phyloP scores from a whole-genome alignment of 2,113 vertebrate genomes.

The Puntigrus tetrazona region DNA sequence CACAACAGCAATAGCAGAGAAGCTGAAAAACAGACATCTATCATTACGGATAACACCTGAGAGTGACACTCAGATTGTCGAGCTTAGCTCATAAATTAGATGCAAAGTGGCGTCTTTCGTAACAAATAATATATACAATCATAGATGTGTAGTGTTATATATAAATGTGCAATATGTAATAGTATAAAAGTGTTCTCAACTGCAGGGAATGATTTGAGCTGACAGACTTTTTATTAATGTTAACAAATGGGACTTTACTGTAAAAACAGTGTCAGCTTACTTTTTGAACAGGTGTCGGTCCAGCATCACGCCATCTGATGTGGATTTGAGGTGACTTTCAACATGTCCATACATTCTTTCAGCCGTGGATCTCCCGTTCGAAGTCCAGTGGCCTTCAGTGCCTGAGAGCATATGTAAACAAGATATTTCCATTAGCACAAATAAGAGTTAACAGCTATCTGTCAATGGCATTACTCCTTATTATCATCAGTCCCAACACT shows the following conservation, averaged over 20 bases:
- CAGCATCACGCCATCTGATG: constrained; percentile 91
- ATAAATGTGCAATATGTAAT: too few species aligned
- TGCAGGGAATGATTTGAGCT: background rate
- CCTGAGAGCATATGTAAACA: constrained; percentile 71
- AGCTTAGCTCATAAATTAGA: background rate
- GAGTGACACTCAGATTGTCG: background rate
- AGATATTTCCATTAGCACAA: background rate
- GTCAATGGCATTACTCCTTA: background rate
- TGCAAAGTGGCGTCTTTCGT: background rate
- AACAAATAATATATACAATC: background rate
- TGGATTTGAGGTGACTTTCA: constrained; percentile 91
- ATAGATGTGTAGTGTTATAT: background rate
- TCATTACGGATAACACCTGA: background rate
- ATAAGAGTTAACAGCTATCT: background rate
- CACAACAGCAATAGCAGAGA: background rate
- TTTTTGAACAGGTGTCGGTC: constrained; percentile 97
- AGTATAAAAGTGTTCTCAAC: background rate
- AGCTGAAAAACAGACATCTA: background rate
- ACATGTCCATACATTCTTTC: constrained; percentile 98
- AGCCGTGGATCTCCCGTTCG: constrained; percentile 92
- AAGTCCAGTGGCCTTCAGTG: constrained; percentile 94
- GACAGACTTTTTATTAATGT: too few species aligned
- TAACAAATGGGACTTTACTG: too few species aligned
- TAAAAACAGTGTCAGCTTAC: constrained; percentile 72
- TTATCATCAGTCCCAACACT: background rate